Evolutionary conservation across 2,888 invertebrate species (phyloP).

Genomic region (Chloroclysta siterata): DNA sequence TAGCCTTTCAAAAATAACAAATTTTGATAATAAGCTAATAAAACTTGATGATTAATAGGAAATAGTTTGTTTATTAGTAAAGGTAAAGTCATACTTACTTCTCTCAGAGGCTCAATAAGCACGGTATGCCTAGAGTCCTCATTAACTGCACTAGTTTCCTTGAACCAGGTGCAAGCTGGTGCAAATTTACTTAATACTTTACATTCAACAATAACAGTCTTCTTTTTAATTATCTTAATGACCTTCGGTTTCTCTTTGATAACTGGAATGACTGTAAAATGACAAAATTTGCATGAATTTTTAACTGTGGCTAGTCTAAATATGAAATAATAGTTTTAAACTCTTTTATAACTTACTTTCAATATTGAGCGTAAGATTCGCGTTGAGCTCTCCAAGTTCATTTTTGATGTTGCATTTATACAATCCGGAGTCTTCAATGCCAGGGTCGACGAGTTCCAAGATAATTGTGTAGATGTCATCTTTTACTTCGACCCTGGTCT

Average conservation of each 20-base stretch:
- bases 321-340: neutral
- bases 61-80: too few species aligned
- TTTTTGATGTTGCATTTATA: slow-evolving; percentile 99
- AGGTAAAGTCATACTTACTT: slow-evolving; percentile 79
- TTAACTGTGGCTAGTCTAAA: neutral
- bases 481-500: slow-evolving; percentile 90
- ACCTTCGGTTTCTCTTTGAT: slow-evolving; percentile 97
- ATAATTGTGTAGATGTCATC: slow-evolving; percentile 94
- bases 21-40: neutral
- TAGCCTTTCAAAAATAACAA: neutral
- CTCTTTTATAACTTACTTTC: slow-evolving; percentile 90
- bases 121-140: slow-evolving; percentile 91
- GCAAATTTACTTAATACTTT: slow-evolving; percentile 96
- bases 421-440: slow-evolving; percentile 97
- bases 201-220: slow-evolving; percentile 96
- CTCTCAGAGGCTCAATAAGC: slow-evolving; percentile 91
- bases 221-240: slow-evolving; percentile 95
- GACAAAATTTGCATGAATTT: slow-evolving; percentile 23
- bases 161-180: slow-evolving; percentile 97
- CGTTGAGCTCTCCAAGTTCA: slow-evolving; percentile 97
- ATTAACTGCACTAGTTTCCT: slow-evolving; percentile 91
- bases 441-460: slow-evolving; percentile 94
- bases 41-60: too few species aligned
- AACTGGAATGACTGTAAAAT: slow-evolving; percentile 92
- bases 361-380: slow-evolving; percentile 98